Evolutionary conservation across 2,797 vertebrate species (phyloP).

Genomic region (Decapterus maruadsi): DNA sequence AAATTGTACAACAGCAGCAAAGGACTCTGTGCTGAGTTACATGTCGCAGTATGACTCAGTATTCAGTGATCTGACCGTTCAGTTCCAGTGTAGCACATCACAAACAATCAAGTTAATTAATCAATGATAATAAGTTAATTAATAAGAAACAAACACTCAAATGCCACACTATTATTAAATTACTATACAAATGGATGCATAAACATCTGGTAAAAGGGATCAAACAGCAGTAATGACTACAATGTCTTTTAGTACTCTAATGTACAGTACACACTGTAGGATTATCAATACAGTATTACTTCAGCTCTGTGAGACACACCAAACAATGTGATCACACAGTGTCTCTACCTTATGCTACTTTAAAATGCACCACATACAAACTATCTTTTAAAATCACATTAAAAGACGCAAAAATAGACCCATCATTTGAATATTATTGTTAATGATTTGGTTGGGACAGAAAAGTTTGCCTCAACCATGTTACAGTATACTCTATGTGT

Average conservation of each 20-base stretch:
- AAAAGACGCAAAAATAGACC: not conserved
- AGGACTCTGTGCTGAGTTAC: not conserved
- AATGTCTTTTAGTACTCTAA: conserved; percentile 1
- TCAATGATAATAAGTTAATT: not conserved
- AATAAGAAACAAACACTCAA: not conserved
- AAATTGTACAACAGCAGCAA: not conserved
- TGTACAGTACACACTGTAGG: conserved; percentile 1
- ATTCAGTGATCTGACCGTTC: conserved; percentile 14
- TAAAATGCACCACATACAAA: not conserved
- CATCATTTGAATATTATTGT: not conserved
- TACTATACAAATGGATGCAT: conserved; percentile 6
- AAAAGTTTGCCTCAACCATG: not conserved
- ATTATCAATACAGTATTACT: conserved; percentile 4
- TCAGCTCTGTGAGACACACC: not conserved
- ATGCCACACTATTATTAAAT: not conserved
- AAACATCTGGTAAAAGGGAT: conserved; percentile 14
- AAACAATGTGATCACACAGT: conserved; percentile 9
- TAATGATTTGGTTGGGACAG: conserved; percentile 5
- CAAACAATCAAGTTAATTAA: not conserved
- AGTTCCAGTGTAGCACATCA: conserved; percentile 27
- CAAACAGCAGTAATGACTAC: not conserved
- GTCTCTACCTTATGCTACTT: not conserved
- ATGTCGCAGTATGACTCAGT: not conserved
- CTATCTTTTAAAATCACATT: not conserved
- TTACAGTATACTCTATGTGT: conserved; percentile 12